Conservation (phyloP, 2,113 vertebrate species). For the Neolamprologus toae region DNA sequence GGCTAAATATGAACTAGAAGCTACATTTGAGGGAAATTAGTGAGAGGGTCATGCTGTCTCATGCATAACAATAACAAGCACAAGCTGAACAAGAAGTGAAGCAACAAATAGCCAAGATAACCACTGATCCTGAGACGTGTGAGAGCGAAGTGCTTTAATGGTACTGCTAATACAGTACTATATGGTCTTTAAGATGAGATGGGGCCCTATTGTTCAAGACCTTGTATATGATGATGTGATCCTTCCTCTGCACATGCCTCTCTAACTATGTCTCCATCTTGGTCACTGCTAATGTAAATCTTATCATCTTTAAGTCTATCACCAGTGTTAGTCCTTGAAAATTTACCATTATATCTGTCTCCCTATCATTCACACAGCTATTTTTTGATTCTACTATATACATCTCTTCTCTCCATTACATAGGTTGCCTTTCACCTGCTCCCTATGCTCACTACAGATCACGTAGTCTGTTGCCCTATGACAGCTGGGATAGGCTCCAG, state of each 20-base stretch:
- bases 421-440: background rate
- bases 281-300: background rate
- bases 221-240: background rate
- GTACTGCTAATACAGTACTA: background rate
- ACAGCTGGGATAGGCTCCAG: background rate
- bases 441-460: background rate
- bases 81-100: background rate
- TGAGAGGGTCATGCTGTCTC: background rate
- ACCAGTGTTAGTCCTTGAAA: background rate
- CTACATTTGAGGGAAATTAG: background rate
- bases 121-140: background rate
- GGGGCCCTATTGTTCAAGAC: background rate
- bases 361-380: background rate
- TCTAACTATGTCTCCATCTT: background rate
- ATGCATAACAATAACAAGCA: background rate
- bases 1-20: background rate
- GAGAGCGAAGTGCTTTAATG: accelerated
- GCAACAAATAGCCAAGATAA: background rate
- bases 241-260: background rate
- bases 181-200: background rate
- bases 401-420: background rate
- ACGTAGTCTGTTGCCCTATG: background rate
- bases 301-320: background rate
- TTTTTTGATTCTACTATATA: background rate
- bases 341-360: background rate